Base-by-base conservation (phyloP, 2,797 vertebrate genomes). In the Antrozous pallidus region DNA sequence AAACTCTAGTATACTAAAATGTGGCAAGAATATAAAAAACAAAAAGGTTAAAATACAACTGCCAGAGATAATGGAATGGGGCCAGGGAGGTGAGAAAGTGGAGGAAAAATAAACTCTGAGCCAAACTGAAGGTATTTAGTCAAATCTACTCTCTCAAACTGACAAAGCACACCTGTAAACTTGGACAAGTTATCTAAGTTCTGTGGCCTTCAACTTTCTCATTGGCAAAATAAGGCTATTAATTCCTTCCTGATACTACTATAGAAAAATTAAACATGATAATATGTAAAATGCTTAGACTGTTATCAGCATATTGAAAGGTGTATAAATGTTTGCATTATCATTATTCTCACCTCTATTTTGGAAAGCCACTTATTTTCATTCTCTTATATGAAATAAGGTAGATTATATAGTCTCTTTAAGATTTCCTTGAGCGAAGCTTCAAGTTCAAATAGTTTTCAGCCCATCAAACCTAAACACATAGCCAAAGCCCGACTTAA, bases 361-460 rank as follows among this genome's bases (percentile, higher is more conserved):
- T 85, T 74, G 54, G 26, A 17, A 54, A 86, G 49, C 80, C 14
- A 61, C 4, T 26, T 65, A 7, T 82, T 22, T 81, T 10, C 69
- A 33, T 84, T 83, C 8, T 65, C 22, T 58, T 49, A 61, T 45
- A n/a, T 8, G 61, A 92, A 90, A 67, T 22, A 17, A 45, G 10
- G 12, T 78, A 73, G 18, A 51, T 26, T 45, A 56, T 18, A 69
- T 42, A n/a, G 69, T 67, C 63, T 54, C 14, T 4, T 4, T 4
- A 87, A 73, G 40, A 67, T 51, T 22, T 77, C 56, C 33, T 61
- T 3, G 0, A 36, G 38, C 31, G n/a, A n/a, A n/a, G n/a, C 17
- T 36, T 88, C 71, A 79, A 74, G 61, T 71, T 82, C 42, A 31
- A 51, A 54, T 61, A 84, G 16, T 91, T 78, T 95, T 88, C 14